Percentiles rank a stretch among this genome's conserved stretches.
These are phyloP conservation scores for Labeo calbasu DNA, from an alignment of 2,797 vertebrate species.

Conservation along the genomic window DNA sequence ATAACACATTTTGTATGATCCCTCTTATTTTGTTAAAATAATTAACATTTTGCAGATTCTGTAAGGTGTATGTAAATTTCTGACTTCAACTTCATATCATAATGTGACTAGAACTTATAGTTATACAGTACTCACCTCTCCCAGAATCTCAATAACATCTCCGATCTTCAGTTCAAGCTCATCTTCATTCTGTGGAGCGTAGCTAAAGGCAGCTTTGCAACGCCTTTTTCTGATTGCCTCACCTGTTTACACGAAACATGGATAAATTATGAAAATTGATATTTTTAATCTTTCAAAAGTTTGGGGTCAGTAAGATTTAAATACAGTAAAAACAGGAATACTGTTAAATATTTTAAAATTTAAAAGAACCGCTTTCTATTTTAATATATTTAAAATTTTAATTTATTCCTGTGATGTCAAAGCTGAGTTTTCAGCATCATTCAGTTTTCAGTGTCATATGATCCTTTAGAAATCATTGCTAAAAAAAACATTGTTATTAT, in stretches of 20 bases:
- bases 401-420: too few species aligned
- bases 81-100: neutral
- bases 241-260: slow-evolving; percentile 67
- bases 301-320: neutral
- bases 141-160: slow-evolving; percentile 92
- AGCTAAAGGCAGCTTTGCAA: slow-evolving; percentile 97
- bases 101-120: neutral
- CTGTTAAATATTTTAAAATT: neutral
- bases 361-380: neutral
- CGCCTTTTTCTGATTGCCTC: slow-evolving; percentile 89
- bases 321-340: neutral
- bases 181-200: slow-evolving; percentile 95
- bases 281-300: neutral
- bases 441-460: too few species aligned
- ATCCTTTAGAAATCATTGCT: too few species aligned
- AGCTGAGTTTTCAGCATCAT: too few species aligned
- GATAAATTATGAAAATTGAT: neutral
- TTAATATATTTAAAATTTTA: too few species aligned
- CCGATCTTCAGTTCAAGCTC: slow-evolving; percentile 96
- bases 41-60: too few species aligned
- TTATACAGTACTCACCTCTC: slow-evolving; percentile 80
- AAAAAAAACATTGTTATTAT: too few species aligned
- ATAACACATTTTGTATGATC: too few species aligned
- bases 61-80: too few species aligned
- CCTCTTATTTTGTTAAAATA: too few species aligned